phyloP scores from a whole-genome alignment of 2,888 invertebrate species.

The Lasius fuliginosus region DNA sequence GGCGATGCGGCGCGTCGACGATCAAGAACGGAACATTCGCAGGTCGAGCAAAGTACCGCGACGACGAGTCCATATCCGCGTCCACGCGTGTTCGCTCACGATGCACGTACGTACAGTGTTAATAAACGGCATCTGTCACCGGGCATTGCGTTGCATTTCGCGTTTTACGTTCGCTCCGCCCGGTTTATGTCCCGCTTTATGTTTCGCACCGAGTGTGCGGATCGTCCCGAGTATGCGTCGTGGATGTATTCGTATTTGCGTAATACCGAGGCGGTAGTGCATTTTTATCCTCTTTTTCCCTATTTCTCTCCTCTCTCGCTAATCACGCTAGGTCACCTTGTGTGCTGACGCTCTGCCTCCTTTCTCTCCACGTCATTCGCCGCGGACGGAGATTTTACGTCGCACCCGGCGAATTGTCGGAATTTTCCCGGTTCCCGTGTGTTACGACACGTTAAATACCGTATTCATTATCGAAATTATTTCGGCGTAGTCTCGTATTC shows the following conservation, averaged over 20 bases:
- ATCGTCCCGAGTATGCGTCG: slow-evolving; percentile 68
- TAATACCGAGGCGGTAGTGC: slow-evolving; percentile 70
- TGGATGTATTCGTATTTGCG: slow-evolving; percentile 74
- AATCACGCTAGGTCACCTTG: slow-evolving; percentile 69
- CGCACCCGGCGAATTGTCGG: slow-evolving; percentile 55
- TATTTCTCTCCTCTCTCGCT: slow-evolving; percentile 42
- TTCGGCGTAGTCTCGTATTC: slow-evolving; percentile 19
- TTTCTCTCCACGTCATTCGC: slow-evolving; percentile 68
- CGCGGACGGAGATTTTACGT: slow-evolving; percentile 67
- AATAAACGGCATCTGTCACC: slow-evolving; percentile 86
- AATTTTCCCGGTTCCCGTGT: slow-evolving; percentile 1
- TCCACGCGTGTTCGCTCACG: slow-evolving; percentile 25
- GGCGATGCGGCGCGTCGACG: neutral
- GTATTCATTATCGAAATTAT: slow-evolving; percentile 70
- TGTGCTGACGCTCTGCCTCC: slow-evolving; percentile 64
- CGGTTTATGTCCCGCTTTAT: slow-evolving; percentile 85
- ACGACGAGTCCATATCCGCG: slow-evolving; percentile 36
- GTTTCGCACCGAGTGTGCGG: slow-evolving; percentile 84
- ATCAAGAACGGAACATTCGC: slow-evolving; percentile 57
- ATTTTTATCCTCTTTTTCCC: slow-evolving; percentile 66
- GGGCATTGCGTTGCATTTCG: slow-evolving; percentile 83
- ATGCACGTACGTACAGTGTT: slow-evolving; percentile 71
- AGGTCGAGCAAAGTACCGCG: slow-evolving; percentile 49
- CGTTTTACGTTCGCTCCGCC: slow-evolving; percentile 81
- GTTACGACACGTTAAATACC: slow-evolving; percentile 46